Conservation (phyloP, 2,113 vertebrate species). For the Nansenia antarctica region DNA sequence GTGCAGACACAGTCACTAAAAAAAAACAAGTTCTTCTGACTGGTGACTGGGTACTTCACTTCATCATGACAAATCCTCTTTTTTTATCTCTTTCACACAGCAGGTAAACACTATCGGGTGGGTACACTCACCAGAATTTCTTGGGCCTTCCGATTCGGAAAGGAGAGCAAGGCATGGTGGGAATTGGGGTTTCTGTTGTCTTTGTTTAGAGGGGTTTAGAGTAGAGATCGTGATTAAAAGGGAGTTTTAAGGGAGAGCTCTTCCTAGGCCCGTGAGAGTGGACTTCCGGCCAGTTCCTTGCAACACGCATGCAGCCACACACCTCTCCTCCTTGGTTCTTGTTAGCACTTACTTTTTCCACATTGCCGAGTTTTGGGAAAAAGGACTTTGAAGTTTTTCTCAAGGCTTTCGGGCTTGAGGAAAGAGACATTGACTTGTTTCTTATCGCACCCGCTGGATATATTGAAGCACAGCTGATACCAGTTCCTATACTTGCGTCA, state of each 20-base stretch:
- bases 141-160: constrained; percentile 55
- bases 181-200: constrained; percentile 4
- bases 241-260: neutral
- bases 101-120: too few species aligned
- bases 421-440: neutral
- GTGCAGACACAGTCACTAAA: too few species aligned
- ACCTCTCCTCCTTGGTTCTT: neutral
- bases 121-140: constrained; percentile 62
- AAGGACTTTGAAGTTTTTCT: neutral
- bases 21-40: too few species aligned
- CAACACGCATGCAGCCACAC: constrained; percentile 1
- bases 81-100: too few species aligned
- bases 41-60: too few species aligned
- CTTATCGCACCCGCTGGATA: neutral
- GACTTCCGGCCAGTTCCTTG: too few species aligned
- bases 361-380: neutral
- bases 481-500: neutral
- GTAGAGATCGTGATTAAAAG: neutral
- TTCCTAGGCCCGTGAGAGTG: constrained; percentile 4
- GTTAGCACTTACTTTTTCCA: neutral
- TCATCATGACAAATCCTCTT: too few species aligned
- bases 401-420: neutral
- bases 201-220: neutral
- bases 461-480: neutral
- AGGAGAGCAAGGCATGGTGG: constrained; percentile 61